phyloP scores from a whole-genome alignment of 1,140 invertebrate genomes.

The Diuraphis noxia region DNA sequence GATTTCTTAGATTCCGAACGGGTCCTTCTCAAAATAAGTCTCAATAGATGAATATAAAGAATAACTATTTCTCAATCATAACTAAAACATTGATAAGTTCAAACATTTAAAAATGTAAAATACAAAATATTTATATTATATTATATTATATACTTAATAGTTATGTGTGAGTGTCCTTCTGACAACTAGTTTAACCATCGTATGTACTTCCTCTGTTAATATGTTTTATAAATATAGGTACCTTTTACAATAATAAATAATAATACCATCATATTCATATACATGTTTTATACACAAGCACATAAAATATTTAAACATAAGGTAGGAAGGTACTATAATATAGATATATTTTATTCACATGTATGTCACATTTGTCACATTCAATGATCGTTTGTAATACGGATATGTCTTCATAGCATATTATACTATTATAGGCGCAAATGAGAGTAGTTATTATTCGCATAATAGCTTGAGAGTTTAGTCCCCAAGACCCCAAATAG shows the following conservation, averaged over 20 bases:
- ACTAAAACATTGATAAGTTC: background rate
- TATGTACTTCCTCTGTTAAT: background rate
- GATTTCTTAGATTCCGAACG: background rate
- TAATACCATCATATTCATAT: no score
- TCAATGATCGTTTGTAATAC: background rate
- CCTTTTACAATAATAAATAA: background rate
- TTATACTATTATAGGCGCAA: no score
- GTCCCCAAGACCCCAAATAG: background rate
- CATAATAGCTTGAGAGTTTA: background rate
- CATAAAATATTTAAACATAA: background rate
- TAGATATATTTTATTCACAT: background rate
- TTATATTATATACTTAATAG: background rate
- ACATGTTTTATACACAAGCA: background rate
- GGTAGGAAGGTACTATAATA: background rate
- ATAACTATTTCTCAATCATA: background rate
- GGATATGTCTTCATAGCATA: background rate
- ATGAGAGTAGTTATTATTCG: background rate
- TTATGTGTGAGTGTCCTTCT: background rate
- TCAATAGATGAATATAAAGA: no score
- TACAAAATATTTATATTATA: background rate
- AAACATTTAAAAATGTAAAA: background rate
- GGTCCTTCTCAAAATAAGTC: background rate
- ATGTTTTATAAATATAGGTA: background rate
- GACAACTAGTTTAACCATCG: background rate
- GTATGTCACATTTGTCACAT: background rate